A percentile compares a stretch with the other conserved stretches of the same genome.
Evolutionary conservation across 2,888 invertebrate genomes (phyloP).

Genomic region (Caenorhabditis sp.): DNA sequence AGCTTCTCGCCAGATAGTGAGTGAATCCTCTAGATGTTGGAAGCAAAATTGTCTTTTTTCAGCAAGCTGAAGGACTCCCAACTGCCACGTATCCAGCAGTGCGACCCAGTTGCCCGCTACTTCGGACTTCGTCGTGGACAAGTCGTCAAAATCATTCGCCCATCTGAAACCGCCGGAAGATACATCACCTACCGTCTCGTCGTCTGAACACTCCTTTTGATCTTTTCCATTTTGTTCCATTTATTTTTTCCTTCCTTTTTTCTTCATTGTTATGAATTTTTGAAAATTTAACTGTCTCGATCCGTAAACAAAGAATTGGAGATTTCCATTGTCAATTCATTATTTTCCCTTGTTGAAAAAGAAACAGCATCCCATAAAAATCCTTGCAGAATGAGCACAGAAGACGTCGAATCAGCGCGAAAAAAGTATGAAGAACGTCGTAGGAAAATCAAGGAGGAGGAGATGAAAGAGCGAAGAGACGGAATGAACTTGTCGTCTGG

Average conservation of each 20-base stretch:
- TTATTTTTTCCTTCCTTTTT: slow-evolving; percentile 17
- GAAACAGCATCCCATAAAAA: background rate
- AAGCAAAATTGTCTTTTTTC: slow-evolving; percentile 29
- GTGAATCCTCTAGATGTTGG: too few relatives aligned
- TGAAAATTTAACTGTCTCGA: background rate
- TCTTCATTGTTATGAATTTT: background rate
- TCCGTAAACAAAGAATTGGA: background rate
- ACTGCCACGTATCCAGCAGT: slow-evolving; percentile 98
- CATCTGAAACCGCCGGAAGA: slow-evolving; percentile 97
- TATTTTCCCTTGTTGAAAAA: background rate
- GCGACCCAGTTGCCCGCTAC: slow-evolving; percentile 98
- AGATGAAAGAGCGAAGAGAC: slow-evolving; percentile 69
- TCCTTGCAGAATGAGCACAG: slow-evolving; percentile 28
- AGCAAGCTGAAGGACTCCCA: slow-evolving; percentile 97
- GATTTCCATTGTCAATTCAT: background rate
- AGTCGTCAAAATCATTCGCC: slow-evolving; percentile 94
- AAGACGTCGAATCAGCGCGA: slow-evolving; percentile 45
- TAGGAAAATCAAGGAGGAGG: slow-evolving; percentile 73
- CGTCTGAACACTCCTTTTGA: slow-evolving; percentile 68
- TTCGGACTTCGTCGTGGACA: slow-evolving; percentile 98
- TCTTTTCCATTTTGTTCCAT: slow-evolving; percentile 9
- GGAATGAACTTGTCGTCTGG: slow-evolving; percentile 80
- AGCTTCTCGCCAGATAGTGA: slow-evolving; percentile 94
- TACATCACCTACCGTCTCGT: slow-evolving; percentile 94
- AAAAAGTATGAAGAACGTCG: slow-evolving; percentile 72